These are phyloP conservation scores for Lepus oiostolus DNA, from an alignment of 2,797 vertebrate species.

Conservation along the genomic window DNA sequence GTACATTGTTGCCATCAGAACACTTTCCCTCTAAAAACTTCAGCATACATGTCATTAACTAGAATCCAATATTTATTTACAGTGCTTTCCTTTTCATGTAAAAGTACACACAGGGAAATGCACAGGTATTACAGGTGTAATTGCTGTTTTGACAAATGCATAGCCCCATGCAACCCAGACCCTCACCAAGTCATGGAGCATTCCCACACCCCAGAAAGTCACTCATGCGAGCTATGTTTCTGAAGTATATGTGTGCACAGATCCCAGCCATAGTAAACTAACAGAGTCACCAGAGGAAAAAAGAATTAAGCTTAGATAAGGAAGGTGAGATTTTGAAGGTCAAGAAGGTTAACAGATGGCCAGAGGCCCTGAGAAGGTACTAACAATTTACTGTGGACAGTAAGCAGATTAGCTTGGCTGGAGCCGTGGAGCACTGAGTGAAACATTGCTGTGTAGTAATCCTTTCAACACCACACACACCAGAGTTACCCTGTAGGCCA, in stretches of 20 bases:
- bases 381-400: not conserved
- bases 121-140: not conserved
- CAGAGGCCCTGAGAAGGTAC: not conserved
- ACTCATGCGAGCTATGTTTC: not conserved
- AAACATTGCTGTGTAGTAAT: not conserved
- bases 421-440: not conserved
- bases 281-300: not conserved
- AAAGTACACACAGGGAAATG: not conserved
- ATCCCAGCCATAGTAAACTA: not conserved
- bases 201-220: not conserved
- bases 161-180: not conserved
- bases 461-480: not conserved
- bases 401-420: slow-evolving; percentile 33
- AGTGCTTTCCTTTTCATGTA: not conserved
- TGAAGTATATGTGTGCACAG: not conserved
- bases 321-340: not conserved
- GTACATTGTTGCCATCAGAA: not conserved
- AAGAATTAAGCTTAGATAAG: not conserved
- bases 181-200: not conserved
- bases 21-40: not conserved
- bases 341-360: not conserved
- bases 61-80: not conserved
- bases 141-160: not conserved
- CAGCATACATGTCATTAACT: not conserved
- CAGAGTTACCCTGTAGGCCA: not conserved